Evolutionary conservation across 1,140 invertebrate genomes (phyloP).

Genomic region (Pseudomyrmex sp.): DNA sequence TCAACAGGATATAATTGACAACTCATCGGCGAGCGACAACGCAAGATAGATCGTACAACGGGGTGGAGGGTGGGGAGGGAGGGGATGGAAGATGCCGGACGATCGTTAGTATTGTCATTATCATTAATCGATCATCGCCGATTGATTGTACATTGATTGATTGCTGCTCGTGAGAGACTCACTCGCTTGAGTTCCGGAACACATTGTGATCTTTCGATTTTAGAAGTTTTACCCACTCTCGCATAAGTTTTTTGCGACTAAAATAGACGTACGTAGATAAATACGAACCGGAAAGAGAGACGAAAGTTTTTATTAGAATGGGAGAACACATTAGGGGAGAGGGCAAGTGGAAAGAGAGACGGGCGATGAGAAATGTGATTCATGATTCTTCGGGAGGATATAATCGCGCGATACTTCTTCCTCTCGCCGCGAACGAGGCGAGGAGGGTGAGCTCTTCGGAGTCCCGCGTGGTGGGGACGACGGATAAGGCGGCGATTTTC

Average conservation of each 20-base stretch:
- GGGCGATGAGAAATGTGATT: not conserved
- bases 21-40: slow-evolving; percentile 73
- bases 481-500: slow-evolving; percentile 45
- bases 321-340: no score
- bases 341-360: not conserved
- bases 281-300: not conserved
- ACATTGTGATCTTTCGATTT: slow-evolving; percentile 78
- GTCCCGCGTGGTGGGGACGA: not conserved
- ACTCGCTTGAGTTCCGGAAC: slow-evolving; percentile 70
- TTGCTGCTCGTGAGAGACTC: slow-evolving; percentile 65
- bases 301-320: no score
- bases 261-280: slow-evolving; percentile 3
- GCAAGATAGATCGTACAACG: slow-evolving; percentile 52
- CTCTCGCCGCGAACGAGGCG: slow-evolving; percentile 35
- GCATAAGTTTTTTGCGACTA: slow-evolving; percentile 47
- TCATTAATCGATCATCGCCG: slow-evolving; percentile 65
- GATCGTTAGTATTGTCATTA: slow-evolving; percentile 70
- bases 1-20: slow-evolving; percentile 73
- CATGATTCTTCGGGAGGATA: slow-evolving; percentile 28
- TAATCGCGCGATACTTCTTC: slow-evolving; percentile 42
- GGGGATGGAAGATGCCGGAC: not conserved
- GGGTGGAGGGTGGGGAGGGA: not conserved
- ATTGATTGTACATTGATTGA: slow-evolving; percentile 68
- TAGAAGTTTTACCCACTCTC: slow-evolving; percentile 42
- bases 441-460: not conserved